Conservation (phyloP, 2,113 vertebrate genomes). For the Ophthalmolycus amberensis region DNA sequence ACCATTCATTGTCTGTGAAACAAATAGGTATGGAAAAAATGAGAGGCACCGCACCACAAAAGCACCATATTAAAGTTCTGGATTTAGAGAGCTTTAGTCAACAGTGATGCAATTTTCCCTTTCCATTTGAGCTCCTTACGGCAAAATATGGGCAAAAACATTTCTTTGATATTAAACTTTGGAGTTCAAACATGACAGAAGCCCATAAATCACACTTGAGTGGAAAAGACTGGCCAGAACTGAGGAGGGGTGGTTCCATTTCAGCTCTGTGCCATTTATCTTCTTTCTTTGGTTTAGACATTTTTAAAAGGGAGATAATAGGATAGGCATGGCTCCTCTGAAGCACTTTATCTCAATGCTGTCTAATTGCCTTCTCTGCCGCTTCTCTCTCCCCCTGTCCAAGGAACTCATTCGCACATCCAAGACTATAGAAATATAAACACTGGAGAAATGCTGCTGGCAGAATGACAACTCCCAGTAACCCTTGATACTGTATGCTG, state of each 20-base stretch:
- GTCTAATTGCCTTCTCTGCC: slow-evolving; percentile 21
- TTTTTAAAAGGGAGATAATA: slow-evolving; percentile 45
- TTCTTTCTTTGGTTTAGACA: slow-evolving; percentile 27
- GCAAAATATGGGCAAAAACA: slow-evolving; percentile 53
- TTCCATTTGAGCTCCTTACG: slow-evolving; percentile 38
- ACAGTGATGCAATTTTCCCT: slow-evolving; percentile 51
- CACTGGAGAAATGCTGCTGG: slow-evolving; percentile 37
- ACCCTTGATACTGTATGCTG: slow-evolving; percentile 17
- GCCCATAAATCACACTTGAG: slow-evolving; percentile 54
- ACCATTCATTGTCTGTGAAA: slow-evolving; percentile 35
- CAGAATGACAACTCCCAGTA: slow-evolving; percentile 35
- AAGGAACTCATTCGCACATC: slow-evolving; percentile 18
- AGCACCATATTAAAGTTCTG: slow-evolving; percentile 29
- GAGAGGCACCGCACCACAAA: slow-evolving; percentile 14
- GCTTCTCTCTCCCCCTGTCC: slow-evolving; percentile 6
- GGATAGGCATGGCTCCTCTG: slow-evolving; percentile 31
- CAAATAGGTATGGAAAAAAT: slow-evolving; percentile 39
- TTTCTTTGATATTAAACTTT: slow-evolving; percentile 62
- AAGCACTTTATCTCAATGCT: slow-evolving; percentile 35
- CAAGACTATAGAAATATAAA: slow-evolving; percentile 39
- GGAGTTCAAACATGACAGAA: slow-evolving; percentile 52
- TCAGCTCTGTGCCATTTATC: slow-evolving; percentile 47
- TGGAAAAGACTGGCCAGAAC: slow-evolving; percentile 27
- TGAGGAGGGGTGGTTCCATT: slow-evolving; percentile 24
- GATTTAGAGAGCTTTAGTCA: slow-evolving; percentile 34